Evolutionary conservation across 2,113 vertebrate species (phyloP).

Genomic region (Aix galericulata): DNA sequence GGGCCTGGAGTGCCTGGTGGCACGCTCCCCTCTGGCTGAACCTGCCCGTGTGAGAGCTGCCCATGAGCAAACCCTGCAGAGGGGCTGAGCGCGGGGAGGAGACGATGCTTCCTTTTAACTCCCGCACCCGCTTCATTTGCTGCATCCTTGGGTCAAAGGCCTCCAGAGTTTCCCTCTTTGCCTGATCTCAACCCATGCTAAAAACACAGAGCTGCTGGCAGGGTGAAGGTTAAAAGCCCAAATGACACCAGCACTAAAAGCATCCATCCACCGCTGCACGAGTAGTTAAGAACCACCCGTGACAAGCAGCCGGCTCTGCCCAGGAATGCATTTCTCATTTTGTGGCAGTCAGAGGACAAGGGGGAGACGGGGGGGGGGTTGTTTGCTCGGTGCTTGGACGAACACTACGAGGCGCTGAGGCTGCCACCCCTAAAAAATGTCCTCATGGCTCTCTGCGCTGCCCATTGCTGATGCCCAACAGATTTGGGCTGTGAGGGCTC

Average conservation of each 20-base stretch:
- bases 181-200: neutral
- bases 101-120: neutral
- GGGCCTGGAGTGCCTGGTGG: too few relatives aligned
- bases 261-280: neutral
- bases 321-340: neutral
- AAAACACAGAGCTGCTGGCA: neutral
- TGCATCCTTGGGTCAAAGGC: neutral
- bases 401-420: neutral
- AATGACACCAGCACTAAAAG: neutral
- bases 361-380: neutral
- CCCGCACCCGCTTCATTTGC: neutral
- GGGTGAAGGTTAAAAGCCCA: neutral
- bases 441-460: fast-evolving
- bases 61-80: fast-evolving
- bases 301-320: neutral
- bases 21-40: fast-evolving
- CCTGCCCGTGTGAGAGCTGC: neutral
- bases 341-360: neutral
- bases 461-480: fast-evolving
- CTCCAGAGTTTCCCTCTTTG: neutral
- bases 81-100: fast-evolving
- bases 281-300: neutral
- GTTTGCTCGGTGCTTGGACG: neutral
- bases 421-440: neutral
- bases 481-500: neutral